Base-by-base conservation (phyloP, 2,888 invertebrate genomes). In the Falcaria lacertinaria region DNA sequence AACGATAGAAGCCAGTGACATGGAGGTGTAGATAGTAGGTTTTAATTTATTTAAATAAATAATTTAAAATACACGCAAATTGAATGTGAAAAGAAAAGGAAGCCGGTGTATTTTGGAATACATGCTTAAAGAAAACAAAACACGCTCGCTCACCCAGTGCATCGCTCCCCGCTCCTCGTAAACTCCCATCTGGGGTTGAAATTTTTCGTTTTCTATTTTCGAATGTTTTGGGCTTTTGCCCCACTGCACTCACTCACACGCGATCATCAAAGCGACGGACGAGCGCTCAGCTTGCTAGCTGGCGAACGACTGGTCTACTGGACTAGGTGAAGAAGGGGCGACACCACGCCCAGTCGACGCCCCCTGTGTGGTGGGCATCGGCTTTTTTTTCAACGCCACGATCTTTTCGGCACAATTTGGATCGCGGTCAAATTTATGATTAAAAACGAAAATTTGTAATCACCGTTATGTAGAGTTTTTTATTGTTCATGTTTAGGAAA, bases 91-190 rank as follows among this genome's bases (percentile, higher is more conserved):
- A n/a, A n/a, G n/a, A n/a, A n/a, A n/a, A n/a, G n/a, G n/a, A n/a
- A n/a, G n/a, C n/a, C n/a, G n/a, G n/a, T n/a, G n/a, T n/a, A n/a
- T n/a, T n/a, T n/a, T n/a, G n/a, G n/a, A n/a, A n/a, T n/a, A n/a
- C n/a, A n/a, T n/a, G n/a, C n/a, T n/a, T n/a, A n/a, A n/a, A n/a
- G n/a, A n/a, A n/a, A n/a, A n/a, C n/a, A n/a, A n/a, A n/a, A n/a
- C n/a, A n/a, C n/a, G n/a, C n/a, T 39, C 25, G 28, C 94, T 93
- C 90, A 95, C 95, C 95, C 95, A 96, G 93, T 95, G 95, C 95
- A 96, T 95, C 94, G 94, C 94, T 92, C 93, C 93, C 91, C 92
- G 91, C 91, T 95, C 95, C 92, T 95, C 95, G 93, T 94, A 95
- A 91, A 96, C 95, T 94, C 95, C 95, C 95, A 96, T 96, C 94